A percentile compares a stretch with the other conserved stretches of the same genome.
These are phyloP conservation scores for Mola mola DNA, from an alignment of 2,113 vertebrate species.

Conservation along the genomic window DNA sequence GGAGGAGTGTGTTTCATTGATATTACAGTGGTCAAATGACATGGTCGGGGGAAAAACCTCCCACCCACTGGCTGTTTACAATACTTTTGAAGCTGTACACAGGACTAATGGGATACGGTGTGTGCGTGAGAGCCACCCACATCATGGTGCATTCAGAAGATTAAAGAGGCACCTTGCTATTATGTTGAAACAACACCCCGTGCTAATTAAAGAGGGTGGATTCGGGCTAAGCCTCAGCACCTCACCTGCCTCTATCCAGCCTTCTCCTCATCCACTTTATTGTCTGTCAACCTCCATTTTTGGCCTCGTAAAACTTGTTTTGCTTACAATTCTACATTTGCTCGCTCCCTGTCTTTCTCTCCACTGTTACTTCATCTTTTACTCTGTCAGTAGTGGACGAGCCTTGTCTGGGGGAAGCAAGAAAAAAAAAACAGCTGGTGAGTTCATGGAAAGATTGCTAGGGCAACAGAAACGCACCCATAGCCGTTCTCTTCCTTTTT, in stretches of 20 bases:
- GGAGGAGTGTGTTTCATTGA: slow-evolving; percentile 7
- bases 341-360: slow-evolving; percentile 19
- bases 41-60: neutral
- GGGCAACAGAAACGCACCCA: slow-evolving; percentile 73
- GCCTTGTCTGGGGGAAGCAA: slow-evolving; percentile 60
- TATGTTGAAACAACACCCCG: slow-evolving; percentile 57
- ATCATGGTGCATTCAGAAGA: slow-evolving; percentile 48
- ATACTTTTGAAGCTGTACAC: slow-evolving; percentile 14
- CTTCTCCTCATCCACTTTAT: slow-evolving; percentile 37
- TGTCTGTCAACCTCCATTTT: slow-evolving; percentile 39
- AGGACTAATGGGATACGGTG: slow-evolving; percentile 6
- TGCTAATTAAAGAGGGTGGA: slow-evolving; percentile 63
- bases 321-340: slow-evolving; percentile 46
- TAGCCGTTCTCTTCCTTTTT: slow-evolving; percentile 55
- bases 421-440: slow-evolving; percentile 67
- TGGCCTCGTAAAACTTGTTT: slow-evolving; percentile 25
- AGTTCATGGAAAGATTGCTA: slow-evolving; percentile 77
- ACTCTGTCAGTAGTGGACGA: slow-evolving; percentile 55
- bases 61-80: slow-evolving; percentile 18
- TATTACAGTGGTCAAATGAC: slow-evolving; percentile 16
- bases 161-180: slow-evolving; percentile 58
- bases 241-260: slow-evolving; percentile 59
- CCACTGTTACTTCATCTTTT: slow-evolving; percentile 41
- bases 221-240: slow-evolving; percentile 39
- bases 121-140: slow-evolving; percentile 14